Base-by-base conservation (phyloP, 2,888 invertebrate genomes). In the Scelioninae gen. 2 region DNA sequence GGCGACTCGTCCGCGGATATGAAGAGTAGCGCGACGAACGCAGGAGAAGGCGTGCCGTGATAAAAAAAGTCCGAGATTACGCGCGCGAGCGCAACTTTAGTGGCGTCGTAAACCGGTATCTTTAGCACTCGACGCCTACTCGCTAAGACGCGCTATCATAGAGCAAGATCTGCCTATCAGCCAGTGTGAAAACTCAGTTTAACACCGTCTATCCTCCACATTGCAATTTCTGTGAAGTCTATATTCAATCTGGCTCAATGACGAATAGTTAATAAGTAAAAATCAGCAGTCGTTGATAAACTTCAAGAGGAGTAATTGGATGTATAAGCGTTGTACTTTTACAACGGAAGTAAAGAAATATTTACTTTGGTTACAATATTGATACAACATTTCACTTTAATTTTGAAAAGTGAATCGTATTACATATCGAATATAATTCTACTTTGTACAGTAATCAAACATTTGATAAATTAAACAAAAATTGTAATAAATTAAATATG, bases 81-180 rank as follows among this genome's bases (percentile, higher is more conserved):
- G 81, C 82, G 76, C 79, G 77, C 79, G 82, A 81, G 80, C 78
- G 81, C 81, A 79, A 82, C 78, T 84, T 83, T 84, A 85, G 84
- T 84, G 83, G 82, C 81, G 80, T 85, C 84, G 83, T 85, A 85
- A 84, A 84, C 83, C 82, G 81, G 82, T 84, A 83, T 85, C 83
- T 84, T 82, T 82, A 84, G 81, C 82, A 75, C 81, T 78, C 74
- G 60, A 78, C 81, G 78, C 81, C 81, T 78, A 76, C 78, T 73
- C 71, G 73, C 69, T 55, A 65, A 55, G 71, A 73, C 73, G 72
- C 79, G 78, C 80, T 81, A 81, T 82, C 81, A 79, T 80, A 81
- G 81, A 81, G 81, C 82, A 68, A 69, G 79, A 84, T 85, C 85
- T 84, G 82, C 84, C 85, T 84, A 85, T 85, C 84, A 85, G 79